These are phyloP conservation scores for Trogon surrucura DNA, from an alignment of 2,113 vertebrate species.

Conservation along the genomic window DNA sequence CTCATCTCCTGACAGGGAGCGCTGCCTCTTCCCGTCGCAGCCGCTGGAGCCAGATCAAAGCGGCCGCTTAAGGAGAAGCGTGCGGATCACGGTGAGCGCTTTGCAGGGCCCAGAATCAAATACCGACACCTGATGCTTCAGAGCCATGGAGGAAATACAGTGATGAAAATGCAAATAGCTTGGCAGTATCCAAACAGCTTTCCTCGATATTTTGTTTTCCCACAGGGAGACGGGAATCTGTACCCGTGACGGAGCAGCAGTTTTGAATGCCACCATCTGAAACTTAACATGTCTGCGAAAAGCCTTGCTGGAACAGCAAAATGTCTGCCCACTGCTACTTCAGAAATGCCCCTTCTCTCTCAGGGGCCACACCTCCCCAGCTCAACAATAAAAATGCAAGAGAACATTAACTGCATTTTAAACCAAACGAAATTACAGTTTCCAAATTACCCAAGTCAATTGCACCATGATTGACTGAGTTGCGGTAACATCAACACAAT, in stretches of 20 bases:
- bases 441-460: background rate
- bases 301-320: background rate
- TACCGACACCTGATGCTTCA: background rate
- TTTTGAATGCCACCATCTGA: background rate
- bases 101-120: background rate
- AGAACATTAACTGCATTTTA: background rate
- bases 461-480: background rate
- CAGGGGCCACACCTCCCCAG: background rate
- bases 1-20: background rate
- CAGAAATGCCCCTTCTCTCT: background rate
- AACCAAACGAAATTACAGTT: background rate
- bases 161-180: background rate
- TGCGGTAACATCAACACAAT: background rate
- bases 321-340: background rate
- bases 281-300: background rate
- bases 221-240: background rate
- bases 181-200: background rate
- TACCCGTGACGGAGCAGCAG: background rate
- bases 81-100: background rate
- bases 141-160: background rate
- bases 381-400: background rate
- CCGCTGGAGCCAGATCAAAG: background rate
- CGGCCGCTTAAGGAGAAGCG: background rate
- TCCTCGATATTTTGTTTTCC: background rate
- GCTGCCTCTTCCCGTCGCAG: background rate